Percentiles rank a stretch among this genome's conserved stretches.
Conservation (phyloP, 1,140 invertebrate species). For the Eumeta japonica region DNA sequence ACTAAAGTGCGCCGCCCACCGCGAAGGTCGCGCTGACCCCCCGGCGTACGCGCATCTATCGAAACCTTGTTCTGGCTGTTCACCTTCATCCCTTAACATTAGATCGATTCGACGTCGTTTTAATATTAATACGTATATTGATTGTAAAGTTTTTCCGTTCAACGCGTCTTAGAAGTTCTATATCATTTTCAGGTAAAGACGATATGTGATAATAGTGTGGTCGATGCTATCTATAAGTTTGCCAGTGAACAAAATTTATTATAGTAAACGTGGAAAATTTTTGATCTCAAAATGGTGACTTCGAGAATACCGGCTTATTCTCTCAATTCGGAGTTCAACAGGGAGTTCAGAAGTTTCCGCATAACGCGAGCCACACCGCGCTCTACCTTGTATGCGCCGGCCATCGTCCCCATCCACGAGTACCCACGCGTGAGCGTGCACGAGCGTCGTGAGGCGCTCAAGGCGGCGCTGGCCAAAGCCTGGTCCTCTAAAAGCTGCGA, state of each 20-base stretch:
- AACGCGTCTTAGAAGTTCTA: no score
- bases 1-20: constrained; percentile 33
- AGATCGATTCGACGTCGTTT: no score
- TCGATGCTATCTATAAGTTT: constrained; percentile 38
- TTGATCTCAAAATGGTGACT: constrained; percentile 59
- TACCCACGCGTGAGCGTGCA: constrained; percentile 54
- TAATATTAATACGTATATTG: no score
- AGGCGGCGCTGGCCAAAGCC: constrained; percentile 52
- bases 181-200: constrained; percentile 39
- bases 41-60: constrained; percentile 18
- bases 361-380: constrained; percentile 50
- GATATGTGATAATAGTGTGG: constrained; percentile 48
- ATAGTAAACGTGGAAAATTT: constrained; percentile 35
- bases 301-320: constrained; percentile 59
- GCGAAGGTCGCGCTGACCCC: constrained; percentile 48
- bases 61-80: constrained; percentile 8
- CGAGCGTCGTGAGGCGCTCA: constrained; percentile 49
- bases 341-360: constrained; percentile 58
- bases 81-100: constrained; percentile 10
- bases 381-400: constrained; percentile 43
- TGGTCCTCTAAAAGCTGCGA: constrained; percentile 56
- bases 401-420: constrained; percentile 55
- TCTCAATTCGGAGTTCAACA: constrained; percentile 58
- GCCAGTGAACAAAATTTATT: constrained; percentile 31
- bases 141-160: no score